Percentiles rank a stretch among this genome's conserved stretches.
These are phyloP conservation scores for Harpegnathos saltator DNA, from an alignment of 1,140 invertebrate genomes.

Conservation along the genomic window DNA sequence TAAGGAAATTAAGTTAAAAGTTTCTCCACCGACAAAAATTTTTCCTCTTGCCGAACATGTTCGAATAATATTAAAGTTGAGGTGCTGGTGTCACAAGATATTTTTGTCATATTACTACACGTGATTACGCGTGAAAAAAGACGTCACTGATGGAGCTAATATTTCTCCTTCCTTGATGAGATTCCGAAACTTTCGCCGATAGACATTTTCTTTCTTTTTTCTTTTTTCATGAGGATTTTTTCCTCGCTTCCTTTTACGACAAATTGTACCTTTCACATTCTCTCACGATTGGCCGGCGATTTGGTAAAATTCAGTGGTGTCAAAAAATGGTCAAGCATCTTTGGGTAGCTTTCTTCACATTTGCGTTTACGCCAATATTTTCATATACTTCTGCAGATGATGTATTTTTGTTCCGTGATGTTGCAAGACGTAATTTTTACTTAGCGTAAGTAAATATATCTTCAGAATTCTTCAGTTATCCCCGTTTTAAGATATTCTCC, in stretches of 20 bases:
- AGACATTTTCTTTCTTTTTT: background rate
- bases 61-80: conserved; percentile 47
- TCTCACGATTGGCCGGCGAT: background rate
- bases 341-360: background rate
- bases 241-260: background rate
- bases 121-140: conserved; percentile 30
- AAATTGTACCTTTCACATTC: background rate
- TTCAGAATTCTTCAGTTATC: background rate
- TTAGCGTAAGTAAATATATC: background rate
- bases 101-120: conserved; percentile 30
- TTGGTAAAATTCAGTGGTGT: conserved; percentile 9
- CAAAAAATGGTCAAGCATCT: conserved; percentile 1
- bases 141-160: background rate
- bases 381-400: background rate
- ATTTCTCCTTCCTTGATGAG: conserved; percentile 10
- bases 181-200: conserved; percentile 12
- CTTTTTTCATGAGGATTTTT: background rate
- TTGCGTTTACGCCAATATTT: background rate
- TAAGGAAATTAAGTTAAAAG: conserved; percentile 60
- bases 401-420: background rate
- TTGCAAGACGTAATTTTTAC: background rate
- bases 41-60: conserved; percentile 44
- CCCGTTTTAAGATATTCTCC: background rate
- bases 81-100: conserved; percentile 20
- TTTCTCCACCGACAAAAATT: conserved; percentile 41